Conservation (phyloP, 2,797 vertebrate genomes). For the Aulostomus chinensis region DNA sequence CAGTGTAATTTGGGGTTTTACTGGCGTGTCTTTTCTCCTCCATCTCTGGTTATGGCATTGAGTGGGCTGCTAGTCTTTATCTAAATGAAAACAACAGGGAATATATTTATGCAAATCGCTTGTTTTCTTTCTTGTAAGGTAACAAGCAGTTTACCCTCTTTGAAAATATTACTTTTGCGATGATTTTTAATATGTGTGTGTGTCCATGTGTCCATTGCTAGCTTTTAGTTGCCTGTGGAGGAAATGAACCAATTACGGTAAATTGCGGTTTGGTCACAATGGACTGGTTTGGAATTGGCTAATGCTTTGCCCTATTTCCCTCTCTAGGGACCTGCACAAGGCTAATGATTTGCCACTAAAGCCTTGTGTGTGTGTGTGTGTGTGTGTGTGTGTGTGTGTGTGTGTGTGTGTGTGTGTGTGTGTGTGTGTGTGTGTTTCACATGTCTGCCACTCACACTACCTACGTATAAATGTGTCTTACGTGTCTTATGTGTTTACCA, state of each 20-base stretch:
- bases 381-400: not conserved
- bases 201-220: slow-evolving; percentile 3
- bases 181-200: not conserved
- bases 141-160: slow-evolving; percentile 14
- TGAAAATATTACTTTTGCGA: slow-evolving; percentile 1
- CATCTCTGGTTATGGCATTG: slow-evolving; percentile 15
- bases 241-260: slow-evolving; percentile 37
- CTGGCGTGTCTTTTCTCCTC: slow-evolving; percentile 2
- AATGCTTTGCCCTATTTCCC: slow-evolving; percentile 23
- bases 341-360: too few relatives aligned
- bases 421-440: too few relatives aligned
- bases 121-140: slow-evolving; percentile 23
- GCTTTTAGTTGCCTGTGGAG: too few relatives aligned
- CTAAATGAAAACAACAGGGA: slow-evolving; percentile 44
- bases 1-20: slow-evolving; percentile 11
- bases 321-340: too few relatives aligned
- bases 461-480: too few relatives aligned
- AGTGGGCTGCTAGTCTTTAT: slow-evolving; percentile 22
- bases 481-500: too few relatives aligned
- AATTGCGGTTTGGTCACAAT: slow-evolving; percentile 32
- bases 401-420: not conserved
- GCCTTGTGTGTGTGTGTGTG: not conserved
- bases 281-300: slow-evolving; percentile 25
- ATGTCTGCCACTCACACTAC: too few relatives aligned
- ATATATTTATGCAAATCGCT: slow-evolving; percentile 32